Evolutionary conservation across 2,797 vertebrate genomes (phyloP).

Genomic region (Sciurus vulgaris): DNA sequence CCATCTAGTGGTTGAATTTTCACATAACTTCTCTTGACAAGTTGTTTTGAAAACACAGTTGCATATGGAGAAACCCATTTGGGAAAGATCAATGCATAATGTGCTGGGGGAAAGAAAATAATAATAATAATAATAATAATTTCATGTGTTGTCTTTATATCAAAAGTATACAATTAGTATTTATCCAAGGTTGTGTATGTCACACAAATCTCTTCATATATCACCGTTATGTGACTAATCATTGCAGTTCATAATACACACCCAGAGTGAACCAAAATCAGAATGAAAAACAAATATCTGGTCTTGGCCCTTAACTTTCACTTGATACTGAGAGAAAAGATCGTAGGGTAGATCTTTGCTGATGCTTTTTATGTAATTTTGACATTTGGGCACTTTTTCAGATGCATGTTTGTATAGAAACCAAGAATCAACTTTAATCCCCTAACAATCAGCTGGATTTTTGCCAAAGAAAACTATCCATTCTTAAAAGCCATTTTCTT

Average conservation of each 20-base stretch:
- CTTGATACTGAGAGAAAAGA: constrained; percentile 39
- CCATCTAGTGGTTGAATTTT: constrained; percentile 86
- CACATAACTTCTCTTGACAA: constrained; percentile 72
- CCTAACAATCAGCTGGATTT: constrained; percentile 31
- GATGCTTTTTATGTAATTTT: constrained; percentile 62
- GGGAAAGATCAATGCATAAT: constrained; percentile 56
- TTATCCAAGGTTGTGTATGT: constrained; percentile 28
- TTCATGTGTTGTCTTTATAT: constrained; percentile 49
- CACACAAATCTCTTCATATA: constrained; percentile 9
- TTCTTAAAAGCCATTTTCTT: constrained; percentile 18
- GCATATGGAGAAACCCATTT: constrained; percentile 19
- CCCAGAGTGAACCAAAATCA: background rate
- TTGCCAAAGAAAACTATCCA: background rate
- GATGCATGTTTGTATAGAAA: background rate
- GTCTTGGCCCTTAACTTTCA: background rate
- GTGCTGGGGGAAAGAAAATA: background rate
- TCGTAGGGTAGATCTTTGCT: background rate
- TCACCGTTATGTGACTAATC: background rate
- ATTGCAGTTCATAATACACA: constrained; percentile 6
- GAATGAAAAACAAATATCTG: background rate
- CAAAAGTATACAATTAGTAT: constrained; percentile 37
- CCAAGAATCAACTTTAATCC: constrained; percentile 33
- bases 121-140: background rate
- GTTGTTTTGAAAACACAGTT: background rate
- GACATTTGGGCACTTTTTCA: constrained; percentile 1